These are phyloP conservation scores for Etheostoma nigrum DNA, from an alignment of 2,797 vertebrate genomes.

Conservation along the genomic window DNA sequence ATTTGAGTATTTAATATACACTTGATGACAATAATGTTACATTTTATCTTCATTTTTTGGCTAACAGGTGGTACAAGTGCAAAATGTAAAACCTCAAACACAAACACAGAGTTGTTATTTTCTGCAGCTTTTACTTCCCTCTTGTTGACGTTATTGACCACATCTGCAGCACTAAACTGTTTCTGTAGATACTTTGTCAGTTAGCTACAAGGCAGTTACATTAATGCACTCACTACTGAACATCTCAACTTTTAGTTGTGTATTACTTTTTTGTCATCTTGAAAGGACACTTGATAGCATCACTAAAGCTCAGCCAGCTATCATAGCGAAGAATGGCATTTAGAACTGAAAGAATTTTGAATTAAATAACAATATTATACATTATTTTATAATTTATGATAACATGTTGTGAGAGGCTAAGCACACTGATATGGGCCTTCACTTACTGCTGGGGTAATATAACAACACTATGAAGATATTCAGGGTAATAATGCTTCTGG, in stretches of 20 bases:
- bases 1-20: not conserved
- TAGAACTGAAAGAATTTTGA: not conserved
- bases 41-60: no score
- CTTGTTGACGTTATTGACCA: no score
- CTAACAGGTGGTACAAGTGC: no score
- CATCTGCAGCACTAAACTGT: not conserved
- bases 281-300: not conserved
- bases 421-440: not conserved
- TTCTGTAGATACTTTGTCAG: not conserved
- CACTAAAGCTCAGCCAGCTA: not conserved
- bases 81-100: no score
- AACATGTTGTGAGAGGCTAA: not conserved
- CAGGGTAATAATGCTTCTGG: constrained; percentile 46
- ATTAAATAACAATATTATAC: not conserved
- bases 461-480: constrained; percentile 34
- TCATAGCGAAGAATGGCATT: not conserved
- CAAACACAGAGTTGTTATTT: no score
- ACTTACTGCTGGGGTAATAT: not conserved
- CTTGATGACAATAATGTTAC: no score
- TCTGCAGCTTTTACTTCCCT: no score
- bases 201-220: not conserved
- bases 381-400: not conserved
- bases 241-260: not conserved
- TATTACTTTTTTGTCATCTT: not conserved
- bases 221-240: not conserved